Base-by-base conservation (phyloP, 1,140 invertebrate genomes). In the Orchesella cincta region DNA sequence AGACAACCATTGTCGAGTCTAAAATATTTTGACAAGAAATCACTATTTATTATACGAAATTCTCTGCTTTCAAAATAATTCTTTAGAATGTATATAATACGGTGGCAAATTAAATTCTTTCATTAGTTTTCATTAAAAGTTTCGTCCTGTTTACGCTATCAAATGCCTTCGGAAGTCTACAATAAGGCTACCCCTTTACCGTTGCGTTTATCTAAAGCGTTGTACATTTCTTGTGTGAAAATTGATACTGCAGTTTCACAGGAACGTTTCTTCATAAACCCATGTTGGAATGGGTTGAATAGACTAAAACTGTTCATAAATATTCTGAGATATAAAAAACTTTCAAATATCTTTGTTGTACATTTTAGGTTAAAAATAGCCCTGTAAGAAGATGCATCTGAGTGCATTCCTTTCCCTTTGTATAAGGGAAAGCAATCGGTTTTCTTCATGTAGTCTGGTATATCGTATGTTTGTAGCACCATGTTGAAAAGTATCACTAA, bases 281-380 rank as follows among this genome's bases (percentile, higher is more conserved):
- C 70, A 54, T 71, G 67, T 29, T 76, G 75, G 46, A 71, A n/a
- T 0, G 31, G 5, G 28, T 46, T 31, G 0, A 76, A 34, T 23
- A 33, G 39, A 12, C 35, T 14, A 26, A 51, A n/a, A 33, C 70
- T 1, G 29, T 64, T 51, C n/a, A 51, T 34, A 1, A 26, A 33
- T 18, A 76, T 1, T 1, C 39, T 39, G 14, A 26, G 46, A 46
- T 39, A 76, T 23, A 76, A 35, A 23, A 71, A 28, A n/a, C 33
- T 76, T 52, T 76, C 75, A 26, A 76, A 72, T 0, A 76, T 72
- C 34, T 76, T 76, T 71, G 26, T 33, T 1, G 72, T 23, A 35
- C 29, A 35, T 0, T 1, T 35, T 0, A 76, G 26, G n/a, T 16
- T 34, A 0, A 67, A 8, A 18, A 72, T 76, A 0, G 75, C 26